Evolutionary conservation across 2,797 vertebrate species (phyloP).

Genomic region (Spheniscus humboldti): DNA sequence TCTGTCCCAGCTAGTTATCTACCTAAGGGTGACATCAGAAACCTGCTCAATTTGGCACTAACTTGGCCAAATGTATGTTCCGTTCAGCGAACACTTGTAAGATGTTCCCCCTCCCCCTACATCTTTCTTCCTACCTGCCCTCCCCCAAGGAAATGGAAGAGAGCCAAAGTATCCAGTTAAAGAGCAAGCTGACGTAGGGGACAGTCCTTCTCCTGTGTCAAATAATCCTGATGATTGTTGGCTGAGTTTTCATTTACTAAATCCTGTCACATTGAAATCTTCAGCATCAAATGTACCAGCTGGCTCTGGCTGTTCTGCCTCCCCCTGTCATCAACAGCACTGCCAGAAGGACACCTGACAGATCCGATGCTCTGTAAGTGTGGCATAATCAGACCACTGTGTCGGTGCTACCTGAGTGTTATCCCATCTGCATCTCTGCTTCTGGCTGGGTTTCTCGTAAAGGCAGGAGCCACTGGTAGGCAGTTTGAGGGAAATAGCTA

Average conservation of each 20-base stretch:
- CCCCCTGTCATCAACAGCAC: background rate
- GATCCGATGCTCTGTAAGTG: background rate
- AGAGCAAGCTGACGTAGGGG: background rate
- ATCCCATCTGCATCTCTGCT: background rate
- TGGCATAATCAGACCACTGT: background rate
- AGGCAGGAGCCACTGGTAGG: background rate
- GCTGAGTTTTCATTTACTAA: background rate
- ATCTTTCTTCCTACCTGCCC: background rate
- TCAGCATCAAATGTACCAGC: background rate
- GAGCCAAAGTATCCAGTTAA: background rate
- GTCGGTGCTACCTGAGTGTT: fast-evolving
- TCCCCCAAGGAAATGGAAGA: background rate
- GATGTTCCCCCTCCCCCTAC: background rate
- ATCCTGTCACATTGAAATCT: background rate
- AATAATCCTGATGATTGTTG: background rate
- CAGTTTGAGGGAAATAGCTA: background rate
- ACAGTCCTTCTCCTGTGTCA: background rate
- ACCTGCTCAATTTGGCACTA: background rate
- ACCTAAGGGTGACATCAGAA: background rate
- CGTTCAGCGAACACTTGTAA: background rate
- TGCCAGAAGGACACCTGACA: background rate
- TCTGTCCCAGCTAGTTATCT: background rate
- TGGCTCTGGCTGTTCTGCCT: background rate
- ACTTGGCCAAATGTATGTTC: background rate
- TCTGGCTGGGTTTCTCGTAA: background rate